Evolutionary conservation across 2,113 vertebrate species (phyloP).

Genomic region (Sebastes fasciatus): DNA sequence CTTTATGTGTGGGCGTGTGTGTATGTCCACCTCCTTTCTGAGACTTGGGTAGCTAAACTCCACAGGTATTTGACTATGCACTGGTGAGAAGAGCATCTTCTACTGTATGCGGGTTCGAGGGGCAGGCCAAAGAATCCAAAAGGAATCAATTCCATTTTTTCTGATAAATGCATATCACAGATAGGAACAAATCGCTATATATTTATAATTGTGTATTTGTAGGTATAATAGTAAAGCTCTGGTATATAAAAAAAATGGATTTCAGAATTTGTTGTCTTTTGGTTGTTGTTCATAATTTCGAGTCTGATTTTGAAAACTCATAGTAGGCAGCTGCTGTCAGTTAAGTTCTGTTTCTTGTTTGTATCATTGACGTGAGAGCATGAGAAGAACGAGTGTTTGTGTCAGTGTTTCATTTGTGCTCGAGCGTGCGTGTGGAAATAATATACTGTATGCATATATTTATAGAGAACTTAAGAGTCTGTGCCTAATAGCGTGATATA

Average conservation of each 20-base stretch:
- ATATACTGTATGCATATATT: slow-evolving; percentile 50
- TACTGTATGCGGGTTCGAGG: slow-evolving; percentile 50
- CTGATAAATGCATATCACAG: slow-evolving; percentile 68
- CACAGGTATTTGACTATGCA: slow-evolving; percentile 80
- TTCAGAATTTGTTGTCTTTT: slow-evolving; percentile 60
- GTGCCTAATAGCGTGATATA: slow-evolving; percentile 69
- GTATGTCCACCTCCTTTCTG: slow-evolving; percentile 49
- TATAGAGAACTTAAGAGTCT: slow-evolving; percentile 61
- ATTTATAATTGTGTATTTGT: slow-evolving; percentile 77
- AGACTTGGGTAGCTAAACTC: slow-evolving; percentile 73
- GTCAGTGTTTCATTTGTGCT: slow-evolving; percentile 42
- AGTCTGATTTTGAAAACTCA: slow-evolving; percentile 56
- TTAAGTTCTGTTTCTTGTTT: slow-evolving; percentile 42
- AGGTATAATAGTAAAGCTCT: slow-evolving; percentile 67
- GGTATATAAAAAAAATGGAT: slow-evolving; percentile 55
- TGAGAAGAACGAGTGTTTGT: slow-evolving; percentile 43
- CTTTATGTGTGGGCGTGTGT: slow-evolving; percentile 39
- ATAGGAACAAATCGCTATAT: slow-evolving; percentile 61
- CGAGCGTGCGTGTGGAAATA: slow-evolving; percentile 10
- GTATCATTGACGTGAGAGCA: slow-evolving; percentile 40
- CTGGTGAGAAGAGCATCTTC: slow-evolving; percentile 61
- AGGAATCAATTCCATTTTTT: slow-evolving; percentile 64
- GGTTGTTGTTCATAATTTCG: slow-evolving; percentile 54
- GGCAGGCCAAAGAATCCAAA: slow-evolving; percentile 72
- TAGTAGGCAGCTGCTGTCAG: slow-evolving; percentile 76